phyloP scores from a whole-genome alignment of 2,113 vertebrate genomes.

The Sterrhoptilus dennistouni region DNA sequence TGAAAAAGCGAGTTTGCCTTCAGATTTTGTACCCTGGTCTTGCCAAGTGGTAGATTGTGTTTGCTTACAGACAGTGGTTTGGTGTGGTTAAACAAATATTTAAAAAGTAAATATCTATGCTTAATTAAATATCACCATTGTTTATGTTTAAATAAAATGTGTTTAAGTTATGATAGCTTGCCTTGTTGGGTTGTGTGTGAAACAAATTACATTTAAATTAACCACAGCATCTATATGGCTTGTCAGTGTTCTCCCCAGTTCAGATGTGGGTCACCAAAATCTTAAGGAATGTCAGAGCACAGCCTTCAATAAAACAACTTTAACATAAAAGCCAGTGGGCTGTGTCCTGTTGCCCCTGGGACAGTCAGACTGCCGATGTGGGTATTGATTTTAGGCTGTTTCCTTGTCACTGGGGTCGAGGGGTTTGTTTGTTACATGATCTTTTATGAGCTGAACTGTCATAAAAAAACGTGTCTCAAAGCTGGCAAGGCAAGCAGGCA shows the following conservation, averaged over 20 bases:
- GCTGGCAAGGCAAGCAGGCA: background rate
- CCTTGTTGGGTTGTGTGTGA: background rate
- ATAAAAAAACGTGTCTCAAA: background rate
- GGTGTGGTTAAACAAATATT: background rate
- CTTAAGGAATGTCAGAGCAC: background rate
- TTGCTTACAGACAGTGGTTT: background rate
- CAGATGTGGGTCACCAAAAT: background rate
- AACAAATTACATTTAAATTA: conserved; percentile 1
- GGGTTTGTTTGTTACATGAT: background rate
- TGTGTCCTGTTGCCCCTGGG: rapidly evolving
- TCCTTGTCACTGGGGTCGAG: rapidly evolving
- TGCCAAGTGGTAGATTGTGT: rapidly evolving
- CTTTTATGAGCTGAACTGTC: background rate
- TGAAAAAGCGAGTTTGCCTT: background rate
- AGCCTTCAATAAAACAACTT: background rate
- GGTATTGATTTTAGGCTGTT: rapidly evolving
- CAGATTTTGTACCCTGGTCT: background rate
- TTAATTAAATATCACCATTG: background rate
- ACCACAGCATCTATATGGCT: background rate
- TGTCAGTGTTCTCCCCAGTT: background rate
- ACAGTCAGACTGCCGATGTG: rapidly evolving
- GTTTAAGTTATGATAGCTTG: background rate
- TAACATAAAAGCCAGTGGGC: rapidly evolving
- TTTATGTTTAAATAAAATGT: background rate
- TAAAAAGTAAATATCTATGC: background rate